These are phyloP conservation scores for Nannoperca obscura DNA, from an alignment of 2,797 vertebrate species.

Conservation along the genomic window DNA sequence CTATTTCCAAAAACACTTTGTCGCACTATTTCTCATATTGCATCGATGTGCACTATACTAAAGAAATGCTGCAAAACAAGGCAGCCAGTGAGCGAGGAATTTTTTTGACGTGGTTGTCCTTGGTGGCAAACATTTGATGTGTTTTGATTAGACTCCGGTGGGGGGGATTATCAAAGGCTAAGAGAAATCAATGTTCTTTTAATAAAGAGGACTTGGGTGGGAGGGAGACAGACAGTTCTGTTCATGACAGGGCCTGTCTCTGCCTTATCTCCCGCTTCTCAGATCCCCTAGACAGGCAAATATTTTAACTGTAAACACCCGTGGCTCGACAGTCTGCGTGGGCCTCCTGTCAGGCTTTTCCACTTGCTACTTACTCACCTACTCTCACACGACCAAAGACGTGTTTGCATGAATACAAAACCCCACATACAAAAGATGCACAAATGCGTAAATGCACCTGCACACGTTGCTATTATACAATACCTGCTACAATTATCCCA, in stretches of 20 bases:
- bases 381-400: slow-evolving; percentile 50
- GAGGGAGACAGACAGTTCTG: slow-evolving; percentile 79
- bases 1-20: slow-evolving; percentile 48
- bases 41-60: slow-evolving; percentile 19
- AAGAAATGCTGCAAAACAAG: slow-evolving; percentile 66
- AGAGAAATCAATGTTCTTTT: slow-evolving; percentile 85
- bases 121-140: slow-evolving; percentile 81
- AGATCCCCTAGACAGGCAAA: slow-evolving; percentile 83
- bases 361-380: slow-evolving; percentile 70
- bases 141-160: slow-evolving; percentile 80
- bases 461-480: slow-evolving; percentile 5
- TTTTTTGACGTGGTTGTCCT: slow-evolving; percentile 75
- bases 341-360: slow-evolving; percentile 76
- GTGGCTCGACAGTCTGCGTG: slow-evolving; percentile 79
- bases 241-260: slow-evolving; percentile 78
- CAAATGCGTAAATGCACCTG: slow-evolving; percentile 7
- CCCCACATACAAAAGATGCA: slow-evolving; percentile 17
- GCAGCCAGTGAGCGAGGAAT: slow-evolving; percentile 59
- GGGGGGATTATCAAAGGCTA: slow-evolving; percentile 81
- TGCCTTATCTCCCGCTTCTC: slow-evolving; percentile 80
- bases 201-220: slow-evolving; percentile 83
- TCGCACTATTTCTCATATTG: slow-evolving; percentile 28
- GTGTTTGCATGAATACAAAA: slow-evolving; percentile 51
- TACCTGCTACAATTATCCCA: slow-evolving; percentile 34
- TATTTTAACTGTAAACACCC: slow-evolving; percentile 86